A percentile compares a stretch with the other conserved stretches of the same genome.
Evolutionary conservation across 2,888 invertebrate genomes (phyloP).

Genomic region (Stenchaetothrips biformis): DNA sequence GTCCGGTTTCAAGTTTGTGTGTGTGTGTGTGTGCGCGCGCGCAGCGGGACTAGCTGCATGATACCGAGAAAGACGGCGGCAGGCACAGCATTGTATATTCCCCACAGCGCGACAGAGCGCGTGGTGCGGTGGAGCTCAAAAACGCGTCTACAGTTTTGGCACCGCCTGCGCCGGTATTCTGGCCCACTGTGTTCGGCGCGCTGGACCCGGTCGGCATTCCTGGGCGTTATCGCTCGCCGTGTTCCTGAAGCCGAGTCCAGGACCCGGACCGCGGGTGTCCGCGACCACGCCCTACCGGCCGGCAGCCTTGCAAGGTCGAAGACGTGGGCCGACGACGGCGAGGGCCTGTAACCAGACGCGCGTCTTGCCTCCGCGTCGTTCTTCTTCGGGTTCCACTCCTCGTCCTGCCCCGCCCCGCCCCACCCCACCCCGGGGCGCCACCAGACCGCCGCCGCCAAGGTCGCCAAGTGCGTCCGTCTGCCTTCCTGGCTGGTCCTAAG

Average conservation of each 20-base stretch:
- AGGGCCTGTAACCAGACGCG: background rate
- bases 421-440: background rate
- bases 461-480: background rate
- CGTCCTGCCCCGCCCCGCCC: background rate
- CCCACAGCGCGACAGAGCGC: no score
- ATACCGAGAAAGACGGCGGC: no score
- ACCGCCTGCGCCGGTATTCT: no score
- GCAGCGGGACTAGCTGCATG: background rate
- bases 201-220: no score
- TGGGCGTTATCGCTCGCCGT: no score
- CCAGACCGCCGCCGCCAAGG: background rate
- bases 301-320: constrained; percentile 4
- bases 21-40: background rate
- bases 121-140: no score
- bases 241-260: no score
- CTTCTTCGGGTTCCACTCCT: background rate
- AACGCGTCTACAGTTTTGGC: no score
- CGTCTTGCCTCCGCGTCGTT: background rate
- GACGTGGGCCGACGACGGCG: background rate
- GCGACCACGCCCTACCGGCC: background rate
- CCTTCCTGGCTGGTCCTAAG: no score
- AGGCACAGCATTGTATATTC: no score
- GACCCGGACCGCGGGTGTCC: no score
- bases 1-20: background rate
- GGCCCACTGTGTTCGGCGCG: no score